Conservation (phyloP, 2,797 vertebrate species). For the Lemur catta region DNA sequence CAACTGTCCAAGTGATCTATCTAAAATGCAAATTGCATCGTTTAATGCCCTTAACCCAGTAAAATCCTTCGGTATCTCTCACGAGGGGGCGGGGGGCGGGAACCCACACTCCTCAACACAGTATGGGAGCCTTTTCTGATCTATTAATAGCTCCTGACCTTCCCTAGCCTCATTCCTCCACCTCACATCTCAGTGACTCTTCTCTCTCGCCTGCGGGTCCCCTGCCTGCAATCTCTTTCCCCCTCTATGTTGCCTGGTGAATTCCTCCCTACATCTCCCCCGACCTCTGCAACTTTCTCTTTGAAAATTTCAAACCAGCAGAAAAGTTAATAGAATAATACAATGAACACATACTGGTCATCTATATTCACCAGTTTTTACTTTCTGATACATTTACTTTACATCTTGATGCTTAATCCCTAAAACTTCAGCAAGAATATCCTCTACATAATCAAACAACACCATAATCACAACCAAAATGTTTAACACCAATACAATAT, state of each 20-base stretch:
- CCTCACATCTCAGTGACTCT: neutral
- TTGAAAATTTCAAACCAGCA: constrained; percentile 29
- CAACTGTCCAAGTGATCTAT: neutral
- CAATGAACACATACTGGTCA: neutral
- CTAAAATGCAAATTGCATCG: neutral
- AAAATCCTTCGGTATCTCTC: neutral
- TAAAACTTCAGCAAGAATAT: neutral
- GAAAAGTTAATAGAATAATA: neutral
- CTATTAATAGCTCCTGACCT: neutral
- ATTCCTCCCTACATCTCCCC: neutral
- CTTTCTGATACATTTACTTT: neutral
- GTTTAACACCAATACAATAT: neutral
- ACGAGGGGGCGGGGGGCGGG: neutral
- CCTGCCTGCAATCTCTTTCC: neutral
- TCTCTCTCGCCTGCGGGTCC: neutral
- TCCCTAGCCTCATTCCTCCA: neutral
- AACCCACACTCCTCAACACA: neutral
- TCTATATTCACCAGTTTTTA: neutral
- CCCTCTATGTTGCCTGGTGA: neutral
- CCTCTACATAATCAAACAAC: neutral
- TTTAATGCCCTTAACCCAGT: neutral
- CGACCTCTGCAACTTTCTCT: neutral
- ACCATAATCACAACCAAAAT: neutral
- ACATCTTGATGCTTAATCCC: neutral
- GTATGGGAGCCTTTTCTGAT: neutral